Base-by-base conservation (phyloP, 2,113 vertebrate genomes). In the Daboia siamensis region DNA sequence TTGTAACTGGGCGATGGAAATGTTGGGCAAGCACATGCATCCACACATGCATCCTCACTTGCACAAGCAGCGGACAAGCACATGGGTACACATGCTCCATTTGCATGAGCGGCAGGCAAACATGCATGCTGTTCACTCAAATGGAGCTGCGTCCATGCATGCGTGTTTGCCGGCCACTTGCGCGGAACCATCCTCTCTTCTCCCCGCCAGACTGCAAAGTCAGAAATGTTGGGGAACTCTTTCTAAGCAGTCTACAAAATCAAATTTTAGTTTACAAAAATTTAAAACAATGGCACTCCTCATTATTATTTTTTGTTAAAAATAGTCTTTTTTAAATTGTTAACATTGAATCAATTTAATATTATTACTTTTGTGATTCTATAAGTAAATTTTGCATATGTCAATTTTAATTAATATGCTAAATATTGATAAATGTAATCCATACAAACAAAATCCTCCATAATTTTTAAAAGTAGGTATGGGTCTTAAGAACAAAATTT, bases 21-120 rank as follows among this genome's bases (percentile, higher is more conserved):
- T 11, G 1, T 4, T 1, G 29, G 4, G 26, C 26, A 4, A 64
- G 4, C 4, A 4, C 3, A 9, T 5, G 11, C 26, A n/a, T n/a
- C 11, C 1, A 12, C 26, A 64, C 11, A 51, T 51, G 48, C 48
- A 29, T 64, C 61, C 11, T 64, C 26, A n/a, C 26, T 64, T 64
- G 59, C 59, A 64, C 1, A 1, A 29, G 9, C 59, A 64, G 12
- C 26, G 5, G 24, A 26, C 3, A 11, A 64, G 11, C 3, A 4
- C 11, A 3, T 64, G 61, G 29, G 10, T 48, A 6, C 6, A 48
- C 10, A 3, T 1, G 61, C 26, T 64, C 26, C 26, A 64, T 64
- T 64, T 64, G 29, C 29, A 12, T 29, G 61, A 69, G 26, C 12
- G 1, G 61, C 29, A n/a, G 29, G 11, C 11, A 2, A 4, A 13